Conservation (phyloP, 2,797 vertebrate species). For the Danio jaintianensis region DNA sequence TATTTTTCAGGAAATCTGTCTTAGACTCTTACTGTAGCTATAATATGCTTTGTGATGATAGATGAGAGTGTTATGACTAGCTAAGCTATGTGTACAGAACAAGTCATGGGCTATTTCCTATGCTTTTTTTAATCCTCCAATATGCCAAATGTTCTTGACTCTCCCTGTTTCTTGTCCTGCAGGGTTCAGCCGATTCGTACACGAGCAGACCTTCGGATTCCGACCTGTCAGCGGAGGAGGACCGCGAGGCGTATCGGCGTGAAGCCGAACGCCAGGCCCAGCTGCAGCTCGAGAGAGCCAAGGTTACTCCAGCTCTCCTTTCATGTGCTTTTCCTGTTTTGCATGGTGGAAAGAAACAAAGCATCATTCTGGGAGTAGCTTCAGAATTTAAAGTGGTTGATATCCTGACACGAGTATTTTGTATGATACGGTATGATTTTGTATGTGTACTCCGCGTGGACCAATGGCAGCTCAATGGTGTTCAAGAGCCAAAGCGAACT, state of each 20-base stretch:
- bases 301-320: slow-evolving; percentile 85
- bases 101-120: slow-evolving; percentile 3
- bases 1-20: not conserved
- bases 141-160: not conserved
- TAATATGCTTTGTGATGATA: not conserved
- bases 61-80: slow-evolving; percentile 16
- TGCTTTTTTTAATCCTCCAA: not conserved
- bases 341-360: not conserved
- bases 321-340: not conserved
- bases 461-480: too few relatives aligned
- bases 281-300: slow-evolving; percentile 95
- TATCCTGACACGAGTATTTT: too few relatives aligned
- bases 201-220: slow-evolving; percentile 98
- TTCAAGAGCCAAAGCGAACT: too few relatives aligned
- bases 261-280: slow-evolving; percentile 97
- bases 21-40: not conserved
- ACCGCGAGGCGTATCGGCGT: slow-evolving; percentile 93
- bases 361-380: not conserved
- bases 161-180: slow-evolving; percentile 9
- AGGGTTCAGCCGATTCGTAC: slow-evolving; percentile 97
- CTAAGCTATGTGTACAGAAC: slow-evolving; percentile 22
- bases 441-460: too few relatives aligned
- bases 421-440: too few relatives aligned
- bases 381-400: not conserved
- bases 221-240: slow-evolving; percentile 97